These are phyloP conservation scores for Dendronephthya gigantea DNA, from an alignment of 64 coral and sea anemone genomes.

Conservation along the genomic window DNA sequence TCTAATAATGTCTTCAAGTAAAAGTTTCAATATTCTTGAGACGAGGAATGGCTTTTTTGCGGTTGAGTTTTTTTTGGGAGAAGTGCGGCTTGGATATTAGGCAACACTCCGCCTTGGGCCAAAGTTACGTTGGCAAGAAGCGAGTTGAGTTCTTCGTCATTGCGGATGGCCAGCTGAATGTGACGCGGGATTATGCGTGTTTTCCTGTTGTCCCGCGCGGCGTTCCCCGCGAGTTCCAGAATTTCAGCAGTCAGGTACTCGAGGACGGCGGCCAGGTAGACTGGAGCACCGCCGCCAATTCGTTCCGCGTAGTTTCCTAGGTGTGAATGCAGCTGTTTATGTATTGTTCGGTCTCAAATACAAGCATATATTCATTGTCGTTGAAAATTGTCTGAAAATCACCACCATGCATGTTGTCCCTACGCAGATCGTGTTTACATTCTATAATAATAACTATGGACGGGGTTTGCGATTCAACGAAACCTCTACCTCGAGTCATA, in stretches of 20 bases:
- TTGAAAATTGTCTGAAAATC: too few relatives aligned
- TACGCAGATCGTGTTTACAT: too few relatives aligned
- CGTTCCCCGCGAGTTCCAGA: slow-evolving; percentile 9
- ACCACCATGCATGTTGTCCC: not conserved
- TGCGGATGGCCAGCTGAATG: not conserved
- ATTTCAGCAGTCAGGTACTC: slow-evolving; percentile 11
- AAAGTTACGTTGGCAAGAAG: not conserved
- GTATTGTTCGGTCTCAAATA: not conserved
- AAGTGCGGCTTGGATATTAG: not conserved
- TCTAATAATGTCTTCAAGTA: not conserved
- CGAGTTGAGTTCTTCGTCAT: slow-evolving; percentile 1
- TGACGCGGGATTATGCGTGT: slow-evolving; percentile 10
- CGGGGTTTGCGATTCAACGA: too few relatives aligned
- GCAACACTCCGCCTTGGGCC: not conserved
- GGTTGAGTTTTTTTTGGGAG: not conserved
- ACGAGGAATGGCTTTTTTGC: not conserved
- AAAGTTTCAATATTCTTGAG: not conserved
- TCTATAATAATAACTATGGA: too few relatives aligned
- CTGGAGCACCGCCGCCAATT: slow-evolving; percentile 6
- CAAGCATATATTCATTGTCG: not conserved
- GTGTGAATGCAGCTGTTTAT: not conserved
- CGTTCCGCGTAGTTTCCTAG: slow-evolving; percentile 5
- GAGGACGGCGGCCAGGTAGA: not conserved
- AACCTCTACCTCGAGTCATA: too few relatives aligned
- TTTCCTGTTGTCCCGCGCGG: slow-evolving; percentile 10